phyloP scores from a whole-genome alignment of 2,113 vertebrate species.

The Gymnorhina tibicen region DNA sequence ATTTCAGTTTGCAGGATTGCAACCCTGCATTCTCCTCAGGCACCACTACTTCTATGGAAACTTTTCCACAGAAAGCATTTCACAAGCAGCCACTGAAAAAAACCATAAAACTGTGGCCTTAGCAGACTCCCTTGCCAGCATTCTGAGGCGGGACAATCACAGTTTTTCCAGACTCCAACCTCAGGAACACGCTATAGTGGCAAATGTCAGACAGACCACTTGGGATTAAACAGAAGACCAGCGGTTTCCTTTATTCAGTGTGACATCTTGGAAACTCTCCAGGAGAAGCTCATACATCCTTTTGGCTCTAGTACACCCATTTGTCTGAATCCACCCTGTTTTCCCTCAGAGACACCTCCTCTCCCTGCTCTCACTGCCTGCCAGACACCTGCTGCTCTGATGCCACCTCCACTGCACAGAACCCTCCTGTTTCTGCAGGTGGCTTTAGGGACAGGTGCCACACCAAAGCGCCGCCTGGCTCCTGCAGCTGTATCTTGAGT shows the following conservation, averaged over 20 bases:
- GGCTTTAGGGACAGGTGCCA: neutral
- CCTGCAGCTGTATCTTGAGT: neutral
- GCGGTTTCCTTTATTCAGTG: neutral
- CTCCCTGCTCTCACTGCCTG: neutral
- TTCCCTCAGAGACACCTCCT: neutral
- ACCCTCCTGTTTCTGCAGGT: neutral
- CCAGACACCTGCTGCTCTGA: neutral
- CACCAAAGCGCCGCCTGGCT: neutral
- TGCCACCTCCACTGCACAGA: neutral
- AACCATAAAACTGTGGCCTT: neutral
- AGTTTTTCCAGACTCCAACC: neutral
- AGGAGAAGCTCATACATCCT: conserved; percentile 2
- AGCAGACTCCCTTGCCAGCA: neutral
- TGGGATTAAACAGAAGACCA: conserved; percentile 19
- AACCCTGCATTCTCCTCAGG: neutral
- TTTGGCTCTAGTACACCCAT: neutral
- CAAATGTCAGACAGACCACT: conserved; percentile 34
- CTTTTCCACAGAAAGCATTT: neutral
- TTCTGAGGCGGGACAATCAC: conserved; percentile 17
- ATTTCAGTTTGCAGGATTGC: neutral
- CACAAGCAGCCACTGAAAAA: neutral
- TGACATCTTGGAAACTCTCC: conserved; percentile 20
- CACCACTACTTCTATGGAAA: neutral
- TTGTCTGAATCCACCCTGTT: neutral
- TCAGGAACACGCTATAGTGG: neutral